Conservation (phyloP, 2,888 invertebrate species). For the Lithosia quadra region DNA sequence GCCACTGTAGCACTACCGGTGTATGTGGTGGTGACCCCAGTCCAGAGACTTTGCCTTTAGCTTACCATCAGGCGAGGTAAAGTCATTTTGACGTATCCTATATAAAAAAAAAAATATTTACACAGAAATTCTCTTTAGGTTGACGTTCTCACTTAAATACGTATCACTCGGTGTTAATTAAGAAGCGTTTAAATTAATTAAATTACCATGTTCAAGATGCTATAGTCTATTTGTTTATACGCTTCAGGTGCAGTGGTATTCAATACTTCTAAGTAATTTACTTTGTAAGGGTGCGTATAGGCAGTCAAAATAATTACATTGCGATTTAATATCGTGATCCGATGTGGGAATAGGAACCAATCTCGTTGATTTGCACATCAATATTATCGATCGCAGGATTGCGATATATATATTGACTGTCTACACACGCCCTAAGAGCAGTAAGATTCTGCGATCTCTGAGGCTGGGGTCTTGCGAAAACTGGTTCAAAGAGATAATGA, state of each 20-base stretch:
- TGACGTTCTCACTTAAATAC: neutral
- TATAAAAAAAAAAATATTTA: too few relatives aligned
- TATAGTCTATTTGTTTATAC: slow-evolving; percentile 7
- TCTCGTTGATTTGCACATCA: too few relatives aligned
- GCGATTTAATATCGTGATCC: too few relatives aligned
- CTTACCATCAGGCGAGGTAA: too few relatives aligned
- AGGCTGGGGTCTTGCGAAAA: slow-evolving; percentile 20
- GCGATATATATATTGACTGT: too few relatives aligned
- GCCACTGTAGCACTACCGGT: too few relatives aligned
- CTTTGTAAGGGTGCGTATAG: slow-evolving; percentile 25
- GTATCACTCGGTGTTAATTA: neutral
- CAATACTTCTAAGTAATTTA: neutral
- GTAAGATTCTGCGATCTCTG: neutral
- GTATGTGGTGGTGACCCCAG: too few relatives aligned
- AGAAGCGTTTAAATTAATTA: slow-evolving; percentile 13
- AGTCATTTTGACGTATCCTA: too few relatives aligned
- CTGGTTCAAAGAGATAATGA: slow-evolving; percentile 45
- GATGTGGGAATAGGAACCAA: too few relatives aligned
- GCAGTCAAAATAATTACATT: neutral
- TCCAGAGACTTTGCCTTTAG: too few relatives aligned
- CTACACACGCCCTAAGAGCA: too few relatives aligned
- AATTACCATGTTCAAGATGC: slow-evolving; percentile 6
- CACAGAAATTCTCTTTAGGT: neutral
- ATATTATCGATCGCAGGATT: too few relatives aligned
- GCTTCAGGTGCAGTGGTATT: neutral